Evolutionary conservation across 2,888 invertebrate species (phyloP), one percentile per base, ranked within the genome.

Genomic region (Drosophila longiperda): DNA sequence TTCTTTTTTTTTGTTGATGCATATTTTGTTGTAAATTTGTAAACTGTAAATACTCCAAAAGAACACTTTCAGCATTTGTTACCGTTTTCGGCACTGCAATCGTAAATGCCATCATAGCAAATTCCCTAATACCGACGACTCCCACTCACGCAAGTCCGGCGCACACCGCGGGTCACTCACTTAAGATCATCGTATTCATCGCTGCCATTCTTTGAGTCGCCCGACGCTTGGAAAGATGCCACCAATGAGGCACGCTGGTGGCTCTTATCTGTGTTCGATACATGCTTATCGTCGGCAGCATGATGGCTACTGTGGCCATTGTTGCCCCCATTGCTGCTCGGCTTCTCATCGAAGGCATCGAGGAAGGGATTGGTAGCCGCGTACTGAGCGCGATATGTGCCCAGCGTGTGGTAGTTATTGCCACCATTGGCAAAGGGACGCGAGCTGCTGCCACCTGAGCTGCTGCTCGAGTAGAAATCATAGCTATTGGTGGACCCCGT

Each of bases 321-420:
- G 59, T 65, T 80, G 57, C 66, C 62, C 29, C 81, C 73, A 73
- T 75, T 73, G 66, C 81, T 72, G 60, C 73, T 72, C 33, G 86
- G 81, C 77, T 87, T 84, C 70, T 91, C 92, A 76, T 93, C 93
- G 80, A 93, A 93, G 78, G 92, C 92, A 73, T 92, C 93, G 80
- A 93, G 87, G 85, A 93, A 93, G 72, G 93, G 93, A 92, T 93
- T 93, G 57, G 93, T 93, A 72, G 93, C 93, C 62, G 93, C 92
- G 85, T 93, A 93, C 83, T 93, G 93, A 55, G 93, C 92, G 70
- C 93, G 89, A 81, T 93, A 93, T 32, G 93, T 92, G 79, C 93
- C 93, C 73, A 93, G 79, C 7, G 93, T 93, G 61, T 93, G 93
- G 73, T 93, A 93, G 74, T 92, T 93, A 49, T 87, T 83, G 52